phyloP scores from a whole-genome alignment of 2,797 vertebrate species.

The Peromyscus melanophrys region DNA sequence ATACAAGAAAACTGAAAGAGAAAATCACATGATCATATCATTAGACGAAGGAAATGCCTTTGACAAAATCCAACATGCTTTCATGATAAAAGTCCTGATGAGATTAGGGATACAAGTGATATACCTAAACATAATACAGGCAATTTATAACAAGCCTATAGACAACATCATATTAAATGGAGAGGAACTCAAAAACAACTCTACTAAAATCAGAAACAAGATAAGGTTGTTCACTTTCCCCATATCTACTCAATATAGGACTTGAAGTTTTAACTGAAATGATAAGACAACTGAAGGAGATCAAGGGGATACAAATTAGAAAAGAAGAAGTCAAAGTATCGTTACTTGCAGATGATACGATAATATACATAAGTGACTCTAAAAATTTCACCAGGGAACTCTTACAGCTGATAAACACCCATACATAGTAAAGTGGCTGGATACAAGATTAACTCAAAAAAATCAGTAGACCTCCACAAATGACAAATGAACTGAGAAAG shows the following conservation, averaged over 20 bases:
- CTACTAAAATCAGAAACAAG: too few relatives aligned
- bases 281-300: not conserved
- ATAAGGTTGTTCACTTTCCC: not conserved
- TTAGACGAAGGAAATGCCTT: too few relatives aligned
- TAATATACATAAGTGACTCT: not conserved
- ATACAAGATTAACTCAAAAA: not conserved
- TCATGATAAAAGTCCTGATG: too few relatives aligned
- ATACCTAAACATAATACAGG: too few relatives aligned
- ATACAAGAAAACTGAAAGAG: too few relatives aligned
- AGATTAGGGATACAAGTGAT: too few relatives aligned
- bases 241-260: not conserved
- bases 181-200: too few relatives aligned
- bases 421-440: not conserved
- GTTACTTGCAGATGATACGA: not conserved
- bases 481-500: not conserved
- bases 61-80: too few relatives aligned
- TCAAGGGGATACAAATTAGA: not conserved
- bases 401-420: not conserved
- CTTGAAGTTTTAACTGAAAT: not conserved
- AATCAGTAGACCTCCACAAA: not conserved
- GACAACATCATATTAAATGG: too few relatives aligned
- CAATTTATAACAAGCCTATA: too few relatives aligned
- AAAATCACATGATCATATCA: too few relatives aligned
- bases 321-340: not conserved
- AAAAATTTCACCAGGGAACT: not conserved